Conservation (phyloP, 2,113 vertebrate species). For the Apaloderma vittatum region DNA sequence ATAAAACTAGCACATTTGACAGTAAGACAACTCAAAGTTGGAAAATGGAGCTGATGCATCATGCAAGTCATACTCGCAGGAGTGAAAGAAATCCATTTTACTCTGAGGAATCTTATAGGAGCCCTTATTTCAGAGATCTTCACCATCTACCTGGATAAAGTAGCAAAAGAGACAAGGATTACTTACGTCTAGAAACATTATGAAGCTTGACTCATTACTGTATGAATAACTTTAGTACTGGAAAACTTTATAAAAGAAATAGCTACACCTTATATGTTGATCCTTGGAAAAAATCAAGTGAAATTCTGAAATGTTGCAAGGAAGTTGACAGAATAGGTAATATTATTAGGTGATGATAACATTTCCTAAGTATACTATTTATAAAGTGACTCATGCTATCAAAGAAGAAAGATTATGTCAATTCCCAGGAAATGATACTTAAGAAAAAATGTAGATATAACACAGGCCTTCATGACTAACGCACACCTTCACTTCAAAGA, state of each 20-base stretch:
- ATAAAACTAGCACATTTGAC: neutral
- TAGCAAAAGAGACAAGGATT: neutral
- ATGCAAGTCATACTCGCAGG: rapidly evolving
- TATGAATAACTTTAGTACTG: neutral
- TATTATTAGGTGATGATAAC: neutral
- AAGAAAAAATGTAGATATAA: neutral
- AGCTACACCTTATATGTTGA: neutral
- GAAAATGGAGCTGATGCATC: neutral
- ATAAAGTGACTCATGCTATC: neutral
- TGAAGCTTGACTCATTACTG: neutral
- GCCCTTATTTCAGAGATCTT: neutral
- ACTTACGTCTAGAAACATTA: neutral
- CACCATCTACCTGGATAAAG: neutral
- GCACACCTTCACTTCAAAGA: neutral
- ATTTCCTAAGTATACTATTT: neutral
- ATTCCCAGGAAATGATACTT: neutral
- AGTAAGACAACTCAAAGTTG: neutral
- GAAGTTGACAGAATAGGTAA: neutral
- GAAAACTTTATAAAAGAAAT: neutral
- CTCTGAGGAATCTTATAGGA: neutral
- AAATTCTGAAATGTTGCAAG: neutral
- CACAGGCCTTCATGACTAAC: neutral
- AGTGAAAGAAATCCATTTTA: neutral
- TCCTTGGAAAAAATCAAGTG: neutral
- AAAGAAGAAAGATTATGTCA: neutral